These are phyloP conservation scores for Papilio machaon DNA, from an alignment of 1,140 invertebrate genomes.

Conservation along the genomic window DNA sequence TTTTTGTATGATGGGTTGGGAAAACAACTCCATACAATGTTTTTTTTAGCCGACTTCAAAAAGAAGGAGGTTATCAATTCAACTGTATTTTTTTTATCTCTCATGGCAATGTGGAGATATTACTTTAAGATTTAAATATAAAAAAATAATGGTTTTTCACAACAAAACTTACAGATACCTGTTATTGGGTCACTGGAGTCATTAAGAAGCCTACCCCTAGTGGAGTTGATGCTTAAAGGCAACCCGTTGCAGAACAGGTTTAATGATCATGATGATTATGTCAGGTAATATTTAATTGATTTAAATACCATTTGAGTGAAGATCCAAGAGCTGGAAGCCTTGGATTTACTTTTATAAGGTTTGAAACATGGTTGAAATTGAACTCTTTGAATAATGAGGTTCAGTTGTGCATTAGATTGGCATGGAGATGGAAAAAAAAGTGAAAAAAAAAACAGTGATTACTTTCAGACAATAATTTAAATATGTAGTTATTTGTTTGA, in stretches of 20 bases:
- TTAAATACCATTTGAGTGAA: constrained; percentile 11
- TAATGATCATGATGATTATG: constrained; percentile 88
- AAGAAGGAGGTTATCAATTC: too few species aligned
- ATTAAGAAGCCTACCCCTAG: constrained; percentile 86
- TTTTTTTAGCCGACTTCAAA: too few species aligned
- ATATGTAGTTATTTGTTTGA: too few species aligned
- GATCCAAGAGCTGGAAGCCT: constrained; percentile 30
- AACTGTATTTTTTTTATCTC: too few species aligned
- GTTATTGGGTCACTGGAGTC: constrained; percentile 86
- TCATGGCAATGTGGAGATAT: too few species aligned
- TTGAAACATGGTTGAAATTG: background rate
- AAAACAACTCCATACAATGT: too few species aligned
- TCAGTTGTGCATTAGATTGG: background rate
- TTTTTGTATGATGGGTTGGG: too few species aligned
- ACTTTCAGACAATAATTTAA: too few species aligned
- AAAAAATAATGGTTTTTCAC: background rate
- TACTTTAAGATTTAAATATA: too few species aligned
- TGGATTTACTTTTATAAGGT: constrained; percentile 16
- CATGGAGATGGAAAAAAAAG: too few species aligned
- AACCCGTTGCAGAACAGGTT: constrained; percentile 92
- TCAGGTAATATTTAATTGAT: constrained; percentile 87
- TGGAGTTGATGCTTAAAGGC: constrained; percentile 89
- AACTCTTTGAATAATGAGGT: background rate
- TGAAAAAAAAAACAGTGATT: too few species aligned
- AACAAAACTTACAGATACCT: constrained; percentile 83